These are phyloP conservation scores for Lobophora halterata DNA, from an alignment of 2,888 invertebrate species.

Conservation along the genomic window DNA sequence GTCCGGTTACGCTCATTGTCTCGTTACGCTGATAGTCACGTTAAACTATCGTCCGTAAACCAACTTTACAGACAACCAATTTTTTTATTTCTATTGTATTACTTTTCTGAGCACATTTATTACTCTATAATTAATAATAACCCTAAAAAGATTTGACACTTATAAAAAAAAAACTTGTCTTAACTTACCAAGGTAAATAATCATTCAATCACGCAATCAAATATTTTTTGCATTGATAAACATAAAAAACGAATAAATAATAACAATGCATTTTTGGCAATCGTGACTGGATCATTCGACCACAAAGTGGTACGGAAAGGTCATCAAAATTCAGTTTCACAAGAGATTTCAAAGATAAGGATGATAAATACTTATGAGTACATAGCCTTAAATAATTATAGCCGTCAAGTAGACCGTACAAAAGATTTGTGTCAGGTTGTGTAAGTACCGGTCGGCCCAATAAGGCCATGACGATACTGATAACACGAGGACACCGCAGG, in stretches of 20 bases:
- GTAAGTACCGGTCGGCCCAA: constrained; percentile 17
- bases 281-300: constrained; percentile 6
- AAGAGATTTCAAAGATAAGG: constrained; percentile 23
- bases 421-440: constrained; percentile 24
- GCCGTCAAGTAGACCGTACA: constrained; percentile 16
- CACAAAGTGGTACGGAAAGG: constrained; percentile 10
- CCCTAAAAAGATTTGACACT: too few relatives aligned
- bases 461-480: constrained; percentile 16
- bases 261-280: constrained; percentile 3
- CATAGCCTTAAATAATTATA: constrained; percentile 19
- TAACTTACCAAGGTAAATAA: too few relatives aligned
- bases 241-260: background rate
- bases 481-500: constrained; percentile 8
- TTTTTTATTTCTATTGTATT: too few relatives aligned
- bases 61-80: too few relatives aligned
- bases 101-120: too few relatives aligned
- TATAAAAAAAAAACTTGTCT: too few relatives aligned
- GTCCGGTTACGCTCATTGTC: too few relatives aligned
- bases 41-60: too few relatives aligned
- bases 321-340: constrained; percentile 22
- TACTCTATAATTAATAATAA: too few relatives aligned
- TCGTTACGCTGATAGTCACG: too few relatives aligned
- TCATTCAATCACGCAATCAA: too few relatives aligned
- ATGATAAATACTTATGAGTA: constrained; percentile 13
- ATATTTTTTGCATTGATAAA: background rate